phyloP scores from a whole-genome alignment of 2,113 vertebrate species.

The Etia nguti region DNA sequence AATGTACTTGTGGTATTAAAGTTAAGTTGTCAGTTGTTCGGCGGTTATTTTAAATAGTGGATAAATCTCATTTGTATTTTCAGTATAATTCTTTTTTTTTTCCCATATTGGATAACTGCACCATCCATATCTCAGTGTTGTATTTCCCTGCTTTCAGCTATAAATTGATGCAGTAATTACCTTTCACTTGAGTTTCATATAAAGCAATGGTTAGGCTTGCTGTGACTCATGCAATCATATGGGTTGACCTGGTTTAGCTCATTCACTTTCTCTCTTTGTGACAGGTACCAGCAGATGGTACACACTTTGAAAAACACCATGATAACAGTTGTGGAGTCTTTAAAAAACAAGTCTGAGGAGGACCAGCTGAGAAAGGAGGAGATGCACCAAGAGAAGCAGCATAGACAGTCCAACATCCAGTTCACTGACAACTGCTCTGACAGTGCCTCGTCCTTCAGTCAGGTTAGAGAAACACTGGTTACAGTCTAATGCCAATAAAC shows the following conservation, averaged over 20 bases:
- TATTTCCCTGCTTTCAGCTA: not conserved
- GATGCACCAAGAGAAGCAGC: conserved; percentile 68
- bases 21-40: not conserved
- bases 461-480: conserved; percentile 69
- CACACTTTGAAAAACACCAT: conserved; percentile 84
- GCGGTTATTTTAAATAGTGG: not conserved
- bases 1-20: not conserved
- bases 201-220: not conserved
- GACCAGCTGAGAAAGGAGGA: conserved; percentile 81
- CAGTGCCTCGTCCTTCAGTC: conserved; percentile 93
- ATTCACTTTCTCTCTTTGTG: not conserved
- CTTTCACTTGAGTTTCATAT: not conserved
- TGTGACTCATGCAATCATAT: not conserved
- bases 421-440: conserved; percentile 90
- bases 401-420: conserved; percentile 66
- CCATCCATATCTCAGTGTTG: not conserved
- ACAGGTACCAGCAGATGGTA: conserved; percentile 91
- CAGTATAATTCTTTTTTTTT: not conserved
- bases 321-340: conserved; percentile 84
- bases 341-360: conserved; percentile 89
- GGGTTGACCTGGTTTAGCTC: not conserved
- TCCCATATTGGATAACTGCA: not conserved
- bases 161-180: not conserved
- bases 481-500: not conserved
- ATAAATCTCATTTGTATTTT: not conserved